A percentile compares a stretch with the other conserved stretches of the same genome.
Evolutionary conservation across 2,888 invertebrate genomes (phyloP).

Genomic region (Andrena bicolor): DNA sequence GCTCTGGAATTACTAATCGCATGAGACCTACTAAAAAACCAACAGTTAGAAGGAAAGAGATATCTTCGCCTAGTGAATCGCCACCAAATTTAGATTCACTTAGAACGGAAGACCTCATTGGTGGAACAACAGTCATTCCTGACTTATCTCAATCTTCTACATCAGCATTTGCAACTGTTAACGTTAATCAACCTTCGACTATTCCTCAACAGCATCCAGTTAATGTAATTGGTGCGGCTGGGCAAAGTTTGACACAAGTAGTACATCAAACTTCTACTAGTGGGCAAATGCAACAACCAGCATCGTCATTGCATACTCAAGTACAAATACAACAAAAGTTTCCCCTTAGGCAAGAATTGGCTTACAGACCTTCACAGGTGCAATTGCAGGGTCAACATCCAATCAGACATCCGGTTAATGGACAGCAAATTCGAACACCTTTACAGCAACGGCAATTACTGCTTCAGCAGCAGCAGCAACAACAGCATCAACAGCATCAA

Average conservation of each 20-base stretch:
- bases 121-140: slow-evolving; percentile 73
- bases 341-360: slow-evolving; percentile 81
- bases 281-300: slow-evolving; percentile 69
- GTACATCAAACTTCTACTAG: slow-evolving; percentile 67
- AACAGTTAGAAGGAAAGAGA: slow-evolving; percentile 83
- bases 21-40: slow-evolving; percentile 83
- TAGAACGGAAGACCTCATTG: slow-evolving; percentile 82
- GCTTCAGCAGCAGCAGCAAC: slow-evolving; percentile 75
- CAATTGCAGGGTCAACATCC: slow-evolving; percentile 77
- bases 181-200: slow-evolving; percentile 80
- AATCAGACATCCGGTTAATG: slow-evolving; percentile 81
- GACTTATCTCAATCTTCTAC: slow-evolving; percentile 74
- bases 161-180: slow-evolving; percentile 82
- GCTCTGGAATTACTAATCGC: slow-evolving; percentile 75
- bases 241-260: slow-evolving; percentile 65
- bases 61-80: slow-evolving; percentile 77
- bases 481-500: slow-evolving; percentile 69
- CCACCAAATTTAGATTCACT: slow-evolving; percentile 82
- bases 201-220: slow-evolving; percentile 76
- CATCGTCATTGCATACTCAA: slow-evolving; percentile 77
- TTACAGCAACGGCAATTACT: slow-evolving; percentile 76
- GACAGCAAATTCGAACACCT: slow-evolving; percentile 79
- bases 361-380: slow-evolving; percentile 77
- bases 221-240: slow-evolving; percentile 62
- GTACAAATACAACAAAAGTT: slow-evolving; percentile 83